Evolutionary conservation across 2,888 invertebrate genomes (phyloP).

Genomic region (Phaedon cochleariae): DNA sequence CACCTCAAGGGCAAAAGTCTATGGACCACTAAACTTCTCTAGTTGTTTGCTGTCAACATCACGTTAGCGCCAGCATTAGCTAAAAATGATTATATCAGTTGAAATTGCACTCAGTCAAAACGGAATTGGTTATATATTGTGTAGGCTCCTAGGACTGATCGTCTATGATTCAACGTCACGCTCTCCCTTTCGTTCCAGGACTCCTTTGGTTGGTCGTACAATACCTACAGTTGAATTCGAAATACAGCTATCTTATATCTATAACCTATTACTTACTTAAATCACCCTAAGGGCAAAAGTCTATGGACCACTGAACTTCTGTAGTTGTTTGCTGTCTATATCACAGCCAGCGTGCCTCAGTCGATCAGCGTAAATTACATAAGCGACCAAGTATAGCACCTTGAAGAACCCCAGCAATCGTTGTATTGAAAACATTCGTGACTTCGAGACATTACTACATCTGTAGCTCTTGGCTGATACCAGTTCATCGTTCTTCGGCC

Average conservation of each 20-base stretch:
- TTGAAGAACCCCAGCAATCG: background rate
- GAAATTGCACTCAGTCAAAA: too few relatives aligned
- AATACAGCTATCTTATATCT: too few relatives aligned
- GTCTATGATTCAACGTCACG: too few relatives aligned
- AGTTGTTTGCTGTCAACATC: background rate
- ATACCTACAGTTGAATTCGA: too few relatives aligned
- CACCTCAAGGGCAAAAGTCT: background rate
- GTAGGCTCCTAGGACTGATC: too few relatives aligned
- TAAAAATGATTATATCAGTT: too few relatives aligned
- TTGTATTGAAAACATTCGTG: background rate
- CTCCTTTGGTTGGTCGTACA: too few relatives aligned
- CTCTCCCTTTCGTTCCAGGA: too few relatives aligned
- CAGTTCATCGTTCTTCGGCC: background rate
- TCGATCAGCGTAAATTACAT: background rate
- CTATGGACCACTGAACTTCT: background rate
- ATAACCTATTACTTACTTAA: background rate
- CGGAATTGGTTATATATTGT: too few relatives aligned
- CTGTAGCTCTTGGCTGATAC: constrained; percentile 2
- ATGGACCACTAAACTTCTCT: background rate
- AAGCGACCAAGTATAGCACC: background rate
- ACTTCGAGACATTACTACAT: background rate
- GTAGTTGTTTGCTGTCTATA: background rate
- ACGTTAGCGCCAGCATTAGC: too few relatives aligned
- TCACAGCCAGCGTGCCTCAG: background rate
- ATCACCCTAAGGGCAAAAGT: background rate